Base-by-base conservation (phyloP, 2,888 invertebrate genomes). In the Troides helena region DNA sequence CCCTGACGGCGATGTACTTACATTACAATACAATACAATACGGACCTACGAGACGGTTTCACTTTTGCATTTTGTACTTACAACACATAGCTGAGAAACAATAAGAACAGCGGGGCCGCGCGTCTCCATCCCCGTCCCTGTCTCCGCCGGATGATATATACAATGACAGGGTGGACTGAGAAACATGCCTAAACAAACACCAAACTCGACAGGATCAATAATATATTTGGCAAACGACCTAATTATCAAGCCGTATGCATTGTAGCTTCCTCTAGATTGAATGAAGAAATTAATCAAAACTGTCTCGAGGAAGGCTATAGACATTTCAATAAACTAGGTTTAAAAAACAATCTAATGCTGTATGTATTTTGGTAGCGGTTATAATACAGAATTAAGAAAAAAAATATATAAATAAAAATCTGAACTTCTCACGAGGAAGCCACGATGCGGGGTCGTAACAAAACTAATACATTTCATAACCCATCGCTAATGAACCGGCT, bases 161-260 rank as follows among this genome's bases (percentile, higher is more conserved):
- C 90, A 90, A 85, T 80, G 83, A 83, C 80, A 83, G 86, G 83
- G 85, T 83, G 80, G 74, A 82, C 82, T 79, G 76, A 80, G 78
- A 81, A 80, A 80, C 78, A 81, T 84, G 85, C 84, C 76, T 81
- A 85, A 84, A 65, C 62, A 65, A 84, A 65, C 62, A 65, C 61
- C 58, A 58, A 65, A 62, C 39, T 43, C n/a, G 30, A 60, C 76
- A 81, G 81, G 80, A 80, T 75, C 77, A 43, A 58, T 58, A 43
- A 65, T 58, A 43, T 23, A 57, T 23, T 57, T 65, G 62, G 62
- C 62, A 62, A 62, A 62, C 46, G 23, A 50, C 62, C 50, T 21
- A 61, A 18, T 8, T 30, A 6, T 6, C 62, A 10, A 21, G 21
- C 39, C 10, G 7, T 46, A 14, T 46, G 18, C 57, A 57, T 57